Base-by-base conservation (phyloP, 2,113 vertebrate species). In the Oriolus oriolus region DNA sequence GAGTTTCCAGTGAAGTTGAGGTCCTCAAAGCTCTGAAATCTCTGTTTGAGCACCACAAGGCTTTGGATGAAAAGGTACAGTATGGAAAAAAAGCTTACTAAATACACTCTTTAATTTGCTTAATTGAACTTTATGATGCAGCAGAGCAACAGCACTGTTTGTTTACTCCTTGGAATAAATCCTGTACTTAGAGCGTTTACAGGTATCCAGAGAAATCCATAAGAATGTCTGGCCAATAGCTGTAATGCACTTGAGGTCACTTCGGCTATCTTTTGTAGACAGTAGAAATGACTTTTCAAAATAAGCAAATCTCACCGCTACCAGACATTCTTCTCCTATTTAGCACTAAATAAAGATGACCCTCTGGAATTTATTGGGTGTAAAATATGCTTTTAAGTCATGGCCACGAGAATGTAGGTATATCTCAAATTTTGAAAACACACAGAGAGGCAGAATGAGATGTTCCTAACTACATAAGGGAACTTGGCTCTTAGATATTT, bases 11-110 rank as follows among this genome's bases (percentile, higher is more conserved):
- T 50, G 99, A 99, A 96, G 99, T 99, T 7, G 99, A 99, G 95
- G 99, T 99, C 97, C 99, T 99, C 96, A 99, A 99, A 98, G 99
- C 99, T 16, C 98, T 99, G 96, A 99, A 99, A 97, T 99, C 99
- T 93, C 97, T 99, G 92, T 99, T 99, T 97, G 99, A 99, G 96
- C 99, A 99, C 97, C 99, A 99, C 97, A 99, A 99, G 97, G 99
- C 99, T 96, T 98, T 99, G 77, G 99, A 99, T 97, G 99, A 99
- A 98, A 99, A 99, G 99, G 99, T 99, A 97, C 7, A 96, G 95
- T 97, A 95, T 96, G 84, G 77, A 60, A 81, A 73, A 77, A 52
- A 61, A 53, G 3, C 23, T 92, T 93, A 39, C 13, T 73, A 80
- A 84, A 84, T 70, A n/a, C 41, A 60, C 22, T 39, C 16, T 81